Base-by-base conservation (phyloP, 2,888 invertebrate species). In the Ichneumoninae sp. region DNA sequence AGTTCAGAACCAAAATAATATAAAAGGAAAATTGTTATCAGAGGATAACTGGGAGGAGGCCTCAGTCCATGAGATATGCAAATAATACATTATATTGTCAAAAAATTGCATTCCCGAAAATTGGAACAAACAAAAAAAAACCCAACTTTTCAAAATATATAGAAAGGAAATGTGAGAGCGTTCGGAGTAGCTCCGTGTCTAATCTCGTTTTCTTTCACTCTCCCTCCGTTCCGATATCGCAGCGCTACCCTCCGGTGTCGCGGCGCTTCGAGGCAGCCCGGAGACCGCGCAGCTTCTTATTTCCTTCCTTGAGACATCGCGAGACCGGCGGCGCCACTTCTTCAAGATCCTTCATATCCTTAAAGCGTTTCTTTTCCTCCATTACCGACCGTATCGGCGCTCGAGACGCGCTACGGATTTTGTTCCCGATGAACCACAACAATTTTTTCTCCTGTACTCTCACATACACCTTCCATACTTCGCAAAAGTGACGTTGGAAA, bases 291-390 rank as follows among this genome's bases (percentile, higher is more conserved):
- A 71, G 80, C 54, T 86, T 87, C 86, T 87, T 84, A 82, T 85
- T 83, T 57, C 83, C 73, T 76, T 75, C 68, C 82, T 87, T 84
- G 71, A 76, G 83, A 83, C 74, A 80, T 88, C 52, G 87, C 73
- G 69, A 73, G 76, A 81, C 83, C 83, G 83, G 83, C 89, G 91
- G 91, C 92, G 92, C 91, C 91, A 91, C 91, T 92, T 92, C 93
- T 93, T 93, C 90, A 93, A 93, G 93, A 93, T 91, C 88, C 88
- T 81, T 83, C 87, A 81, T n/a, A 57, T 68, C 57, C 47, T 86
- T 60, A 79, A 30, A 68, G 66, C 57, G 8, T 89, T 93, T 93
- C 92, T 93, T 93, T 92, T 87, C 91, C 93, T 92, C 91, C 92
- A 91, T 93, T 93, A 93, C 93, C 93, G 93, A 93, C 93, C 71